phyloP scores from a whole-genome alignment of 2,888 invertebrate species.

The Mamestra brassicae region DNA sequence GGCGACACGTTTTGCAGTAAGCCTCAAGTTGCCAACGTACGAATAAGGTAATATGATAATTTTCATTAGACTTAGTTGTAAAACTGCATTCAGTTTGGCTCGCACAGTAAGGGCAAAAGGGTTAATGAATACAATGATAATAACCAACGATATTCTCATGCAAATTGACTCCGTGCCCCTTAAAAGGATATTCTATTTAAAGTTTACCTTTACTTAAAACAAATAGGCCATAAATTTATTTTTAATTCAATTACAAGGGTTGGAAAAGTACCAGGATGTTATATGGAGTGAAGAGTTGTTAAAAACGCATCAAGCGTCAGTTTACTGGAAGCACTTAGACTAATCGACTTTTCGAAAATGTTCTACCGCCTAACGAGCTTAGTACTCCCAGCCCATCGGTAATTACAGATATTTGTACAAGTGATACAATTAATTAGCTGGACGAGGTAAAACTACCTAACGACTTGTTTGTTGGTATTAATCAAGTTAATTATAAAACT shows the following conservation, averaged over 20 bases:
- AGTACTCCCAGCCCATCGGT: conserved; percentile 61
- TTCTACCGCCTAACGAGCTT: conserved; percentile 71
- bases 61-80: conserved; percentile 65
- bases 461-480: conserved; percentile 23
- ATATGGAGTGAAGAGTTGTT: conserved; percentile 74
- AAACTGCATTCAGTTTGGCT: conserved; percentile 47
- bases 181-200: conserved; percentile 54
- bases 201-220: conserved; percentile 46
- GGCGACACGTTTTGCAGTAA: conserved; percentile 19
- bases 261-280: conserved; percentile 71
- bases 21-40: conserved; percentile 24
- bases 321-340: conserved; percentile 67
- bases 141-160: conserved; percentile 54
- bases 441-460: conserved; percentile 20
- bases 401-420: conserved; percentile 55
- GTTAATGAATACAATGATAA: conserved; percentile 68
- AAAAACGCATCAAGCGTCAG: conserved; percentile 79
- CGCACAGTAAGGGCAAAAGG: conserved; percentile 60
- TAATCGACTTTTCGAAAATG: conserved; percentile 69
- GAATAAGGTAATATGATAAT: conserved; percentile 65
- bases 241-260: conserved; percentile 60
- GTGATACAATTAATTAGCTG: conserved; percentile 41
- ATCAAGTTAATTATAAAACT: background rate
- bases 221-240: conserved; percentile 44
- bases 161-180: conserved; percentile 55